Evolutionary conservation across 2,888 invertebrate species (phyloP).

Genomic region (Sipunculus nudus): DNA sequence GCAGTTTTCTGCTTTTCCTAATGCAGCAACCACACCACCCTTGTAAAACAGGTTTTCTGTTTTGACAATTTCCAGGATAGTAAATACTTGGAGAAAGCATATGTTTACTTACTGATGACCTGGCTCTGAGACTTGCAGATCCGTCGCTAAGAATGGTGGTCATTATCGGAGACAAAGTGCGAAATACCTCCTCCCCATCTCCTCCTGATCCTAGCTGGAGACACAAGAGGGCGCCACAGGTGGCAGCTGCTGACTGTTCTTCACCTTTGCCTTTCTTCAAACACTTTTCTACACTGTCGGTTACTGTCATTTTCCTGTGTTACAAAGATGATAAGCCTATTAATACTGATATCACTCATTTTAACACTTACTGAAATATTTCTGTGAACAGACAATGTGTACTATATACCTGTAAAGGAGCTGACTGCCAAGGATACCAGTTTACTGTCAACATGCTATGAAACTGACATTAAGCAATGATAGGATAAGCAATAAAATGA

Average conservation of each 20-base stretch:
- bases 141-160: slow-evolving; percentile 79
- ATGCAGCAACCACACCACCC: too few species aligned
- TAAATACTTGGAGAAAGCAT: background rate
- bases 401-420: too few species aligned
- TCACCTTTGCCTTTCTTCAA: slow-evolving; percentile 84
- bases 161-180: slow-evolving; percentile 78
- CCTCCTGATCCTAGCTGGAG: slow-evolving; percentile 79
- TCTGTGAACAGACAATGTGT: background rate
- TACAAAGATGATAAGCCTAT: slow-evolving; percentile 4
- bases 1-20: too few species aligned
- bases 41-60: too few species aligned
- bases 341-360: background rate
- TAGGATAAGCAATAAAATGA: too few species aligned
- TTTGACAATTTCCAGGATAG: too few species aligned
- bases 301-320: slow-evolving; percentile 70
- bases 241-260: slow-evolving; percentile 85
- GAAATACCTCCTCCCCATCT: slow-evolving; percentile 77
- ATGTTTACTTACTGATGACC: slow-evolving; percentile 70
- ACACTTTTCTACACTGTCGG: slow-evolving; percentile 83
- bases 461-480: too few species aligned
- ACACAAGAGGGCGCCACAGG: slow-evolving; percentile 81
- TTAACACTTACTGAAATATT: background rate
- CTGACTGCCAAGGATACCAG: too few species aligned
- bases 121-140: slow-evolving; percentile 77
- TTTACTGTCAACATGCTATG: too few species aligned